These are phyloP conservation scores for Metallyticus violacea DNA, from an alignment of 2,888 invertebrate species.

Conservation along the genomic window DNA sequence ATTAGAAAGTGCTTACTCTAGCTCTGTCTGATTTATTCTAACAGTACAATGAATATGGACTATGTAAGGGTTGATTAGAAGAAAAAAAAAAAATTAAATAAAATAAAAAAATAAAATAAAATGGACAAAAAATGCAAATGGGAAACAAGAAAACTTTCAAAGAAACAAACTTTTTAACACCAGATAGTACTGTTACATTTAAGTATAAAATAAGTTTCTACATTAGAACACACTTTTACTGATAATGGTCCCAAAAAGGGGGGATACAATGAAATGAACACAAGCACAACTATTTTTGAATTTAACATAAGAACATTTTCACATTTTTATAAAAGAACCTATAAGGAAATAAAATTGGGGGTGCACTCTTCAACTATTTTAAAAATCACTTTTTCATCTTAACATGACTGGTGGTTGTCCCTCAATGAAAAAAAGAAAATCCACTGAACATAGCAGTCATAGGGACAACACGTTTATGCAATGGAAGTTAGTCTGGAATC, in stretches of 20 bases:
- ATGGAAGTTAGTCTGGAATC: conserved; percentile 15
- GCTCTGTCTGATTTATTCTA: conserved; percentile 23
- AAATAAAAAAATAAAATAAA: too few relatives aligned
- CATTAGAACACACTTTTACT: background rate
- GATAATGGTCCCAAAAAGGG: background rate
- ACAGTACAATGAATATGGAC: too few relatives aligned
- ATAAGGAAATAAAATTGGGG: background rate
- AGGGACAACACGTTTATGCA: conserved; percentile 1
- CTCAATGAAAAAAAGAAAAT: conserved; percentile 9
- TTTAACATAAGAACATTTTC: background rate
- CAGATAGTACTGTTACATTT: background rate
- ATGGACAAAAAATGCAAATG: too few relatives aligned
- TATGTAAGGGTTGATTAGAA: too few relatives aligned
- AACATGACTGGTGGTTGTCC: background rate
- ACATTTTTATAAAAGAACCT: background rate
- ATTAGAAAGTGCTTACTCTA: conserved; percentile 52
- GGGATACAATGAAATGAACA: background rate
- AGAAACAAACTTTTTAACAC: background rate
- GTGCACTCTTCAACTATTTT: background rate
- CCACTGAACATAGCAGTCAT: conserved; percentile 3
- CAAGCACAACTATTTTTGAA: background rate
- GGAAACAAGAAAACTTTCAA: background rate
- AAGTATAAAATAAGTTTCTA: background rate
- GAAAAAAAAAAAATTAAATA: too few relatives aligned
- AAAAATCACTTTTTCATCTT: background rate